Evolutionary conservation across 2,888 invertebrate species (phyloP), one percentile per base, ranked within the genome.

Genomic region (Macropis europaea): DNA sequence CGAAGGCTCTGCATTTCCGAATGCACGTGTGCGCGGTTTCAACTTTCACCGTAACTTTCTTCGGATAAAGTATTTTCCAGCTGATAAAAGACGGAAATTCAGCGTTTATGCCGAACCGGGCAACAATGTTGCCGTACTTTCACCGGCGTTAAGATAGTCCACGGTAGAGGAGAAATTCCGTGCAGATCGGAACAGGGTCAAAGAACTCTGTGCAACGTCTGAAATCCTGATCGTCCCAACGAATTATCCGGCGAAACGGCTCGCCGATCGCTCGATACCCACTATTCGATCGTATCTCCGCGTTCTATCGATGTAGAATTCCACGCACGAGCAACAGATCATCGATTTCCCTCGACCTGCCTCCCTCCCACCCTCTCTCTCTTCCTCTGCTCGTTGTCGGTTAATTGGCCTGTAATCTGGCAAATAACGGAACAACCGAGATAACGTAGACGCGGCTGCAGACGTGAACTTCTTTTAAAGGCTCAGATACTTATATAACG

Each of bases 381-480:
- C 34, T 38, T 42, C 47, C 43, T 42, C 36, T 40, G 32, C 47
- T 22, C 26, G 59, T 28, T 40, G 42, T 40, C 11, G 45, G 61
- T 57, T 79, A 77, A 76, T 76, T 72, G 60, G 45, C 42, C 59
- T 30, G 34, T 61, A 79, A 79, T 77, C 64, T 34, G 34, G 22
- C 45, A 64, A 71, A 71, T 68, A 71, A 68, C 64, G 68, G 57
- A 64, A 70, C 73, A 36, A 34, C 19, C 43, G 36, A 34, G 57
- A 38, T 62, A 76, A 66, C 24, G 36, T 34, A 24, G 11, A 60
- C 17, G 42, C 6, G 6, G 34, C 13, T 28, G 50, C 28, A 43
- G 22, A 30, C 32, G 32, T 28, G 38, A 50, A 42, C 24, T 34
- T 43, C 59, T 61, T 42, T 19, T n/a, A 17, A n/a, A 32, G 13